These are phyloP conservation scores for Smutsia temminckii DNA, from an alignment of 2,797 vertebrate species.

Conservation along the genomic window DNA sequence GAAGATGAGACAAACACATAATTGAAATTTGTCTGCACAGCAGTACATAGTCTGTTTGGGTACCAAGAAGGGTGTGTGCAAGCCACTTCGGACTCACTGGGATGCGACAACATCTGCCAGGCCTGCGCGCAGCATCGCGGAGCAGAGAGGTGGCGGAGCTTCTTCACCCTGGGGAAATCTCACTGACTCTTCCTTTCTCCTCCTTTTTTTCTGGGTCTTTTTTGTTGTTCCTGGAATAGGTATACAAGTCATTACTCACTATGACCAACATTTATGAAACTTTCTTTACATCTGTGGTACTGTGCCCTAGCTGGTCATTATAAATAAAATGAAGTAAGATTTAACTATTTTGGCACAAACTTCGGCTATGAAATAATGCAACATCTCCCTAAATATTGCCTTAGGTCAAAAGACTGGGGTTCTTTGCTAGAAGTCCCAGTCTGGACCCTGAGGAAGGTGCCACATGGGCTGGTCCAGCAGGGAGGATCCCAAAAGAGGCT, in stretches of 20 bases:
- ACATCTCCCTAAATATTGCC: background rate
- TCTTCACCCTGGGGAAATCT: background rate
- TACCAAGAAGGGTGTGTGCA: background rate
- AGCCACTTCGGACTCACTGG: background rate
- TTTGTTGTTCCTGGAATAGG: background rate
- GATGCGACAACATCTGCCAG: background rate
- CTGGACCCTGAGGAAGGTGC: background rate
- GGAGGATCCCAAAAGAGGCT: background rate
- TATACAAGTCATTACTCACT: background rate
- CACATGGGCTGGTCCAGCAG: background rate
- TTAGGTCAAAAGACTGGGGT: background rate
- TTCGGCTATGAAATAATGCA: background rate
- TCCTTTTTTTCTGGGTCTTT: background rate
- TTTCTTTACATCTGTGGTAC: background rate
- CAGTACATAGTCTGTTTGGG: background rate
- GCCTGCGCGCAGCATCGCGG: background rate
- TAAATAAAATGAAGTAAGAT: slow-evolving; percentile 29
- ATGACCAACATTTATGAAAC: background rate
- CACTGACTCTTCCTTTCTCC: background rate
- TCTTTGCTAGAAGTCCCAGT: background rate
- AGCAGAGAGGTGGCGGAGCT: background rate
- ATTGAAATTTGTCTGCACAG: background rate
- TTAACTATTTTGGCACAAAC: background rate
- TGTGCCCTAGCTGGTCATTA: background rate
- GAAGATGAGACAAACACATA: background rate